A percentile compares a stretch with the other conserved stretches of the same genome.
Evolutionary conservation across 2,113 vertebrate species (phyloP).

Genomic region (Scalopus aquaticus): DNA sequence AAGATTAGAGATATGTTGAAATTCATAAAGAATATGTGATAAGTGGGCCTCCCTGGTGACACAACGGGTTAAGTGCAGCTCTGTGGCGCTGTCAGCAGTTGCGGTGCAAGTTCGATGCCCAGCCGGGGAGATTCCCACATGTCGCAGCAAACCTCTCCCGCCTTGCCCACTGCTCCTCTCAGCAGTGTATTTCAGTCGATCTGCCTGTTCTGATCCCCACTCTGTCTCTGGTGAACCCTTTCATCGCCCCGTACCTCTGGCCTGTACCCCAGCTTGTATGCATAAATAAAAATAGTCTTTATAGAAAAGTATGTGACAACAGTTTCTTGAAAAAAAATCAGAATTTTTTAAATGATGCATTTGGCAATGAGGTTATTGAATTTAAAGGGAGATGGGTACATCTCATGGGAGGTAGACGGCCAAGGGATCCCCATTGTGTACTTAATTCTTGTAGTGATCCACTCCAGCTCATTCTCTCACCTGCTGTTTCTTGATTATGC

Average conservation of each 20-base stretch:
- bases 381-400: background rate
- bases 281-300: too few relatives aligned
- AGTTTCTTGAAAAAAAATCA: conserved; percentile 63
- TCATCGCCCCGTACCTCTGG: too few relatives aligned
- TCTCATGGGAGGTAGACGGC: background rate
- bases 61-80: too few relatives aligned
- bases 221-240: too few relatives aligned
- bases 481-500: background rate
- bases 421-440: background rate
- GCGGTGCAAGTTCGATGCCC: too few relatives aligned
- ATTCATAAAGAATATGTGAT: conserved; percentile 66
- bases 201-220: too few relatives aligned
- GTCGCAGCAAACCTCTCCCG: too few relatives aligned
- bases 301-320: conserved; percentile 49
- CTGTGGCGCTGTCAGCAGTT: too few relatives aligned
- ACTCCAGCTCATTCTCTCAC: background rate
- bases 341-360: conserved; percentile 69
- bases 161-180: too few relatives aligned
- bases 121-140: too few relatives aligned
- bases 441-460: background rate
- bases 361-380: background rate
- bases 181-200: too few relatives aligned
- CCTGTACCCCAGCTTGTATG: too few relatives aligned
- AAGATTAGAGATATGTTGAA: conserved; percentile 72
- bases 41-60: background rate